Conservation (phyloP, 2,797 vertebrate species). For the Cetoscarus ocellatus region DNA sequence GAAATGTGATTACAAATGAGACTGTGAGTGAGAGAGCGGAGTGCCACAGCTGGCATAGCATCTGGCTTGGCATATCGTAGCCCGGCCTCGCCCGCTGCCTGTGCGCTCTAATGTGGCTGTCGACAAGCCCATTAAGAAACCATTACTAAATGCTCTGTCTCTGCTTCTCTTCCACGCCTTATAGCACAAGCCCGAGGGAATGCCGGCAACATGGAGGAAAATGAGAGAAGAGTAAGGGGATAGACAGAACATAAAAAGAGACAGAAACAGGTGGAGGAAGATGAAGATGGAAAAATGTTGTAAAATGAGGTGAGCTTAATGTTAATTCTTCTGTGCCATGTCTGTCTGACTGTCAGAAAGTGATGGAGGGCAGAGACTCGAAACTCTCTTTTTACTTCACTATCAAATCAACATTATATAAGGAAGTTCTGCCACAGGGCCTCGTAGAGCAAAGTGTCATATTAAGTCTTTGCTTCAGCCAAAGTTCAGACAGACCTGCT, state of each 20-base stretch:
- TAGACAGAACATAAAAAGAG: constrained; percentile 14
- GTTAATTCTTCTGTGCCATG: constrained; percentile 9
- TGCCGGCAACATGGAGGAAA: constrained; percentile 58
- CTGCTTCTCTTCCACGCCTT: constrained; percentile 80
- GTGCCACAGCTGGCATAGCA: constrained; percentile 84
- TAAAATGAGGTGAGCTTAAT: constrained; percentile 25
- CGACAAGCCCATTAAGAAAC: constrained; percentile 88
- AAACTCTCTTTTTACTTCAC: constrained; percentile 32
- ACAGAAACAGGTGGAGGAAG: neutral
- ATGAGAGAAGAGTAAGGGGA: constrained; percentile 18
- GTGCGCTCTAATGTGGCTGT: constrained; percentile 84
- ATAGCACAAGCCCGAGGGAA: constrained; percentile 76
- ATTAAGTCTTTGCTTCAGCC: constrained; percentile 28
- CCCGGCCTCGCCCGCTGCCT: constrained; percentile 78
- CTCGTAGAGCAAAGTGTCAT: constrained; percentile 24
- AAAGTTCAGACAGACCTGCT: constrained; percentile 38
- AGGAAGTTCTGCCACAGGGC: constrained; percentile 32
- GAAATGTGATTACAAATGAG: constrained; percentile 88
- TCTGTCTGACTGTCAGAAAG: constrained; percentile 18
- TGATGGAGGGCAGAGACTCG: constrained; percentile 19
- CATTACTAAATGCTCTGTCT: constrained; percentile 87
- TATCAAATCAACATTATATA: constrained; percentile 33
- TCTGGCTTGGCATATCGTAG: constrained; percentile 87
- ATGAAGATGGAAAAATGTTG: constrained; percentile 1
- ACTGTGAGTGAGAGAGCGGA: constrained; percentile 74